phyloP scores from a whole-genome alignment of 2,888 invertebrate species.

The Cacoxenus indagator region DNA sequence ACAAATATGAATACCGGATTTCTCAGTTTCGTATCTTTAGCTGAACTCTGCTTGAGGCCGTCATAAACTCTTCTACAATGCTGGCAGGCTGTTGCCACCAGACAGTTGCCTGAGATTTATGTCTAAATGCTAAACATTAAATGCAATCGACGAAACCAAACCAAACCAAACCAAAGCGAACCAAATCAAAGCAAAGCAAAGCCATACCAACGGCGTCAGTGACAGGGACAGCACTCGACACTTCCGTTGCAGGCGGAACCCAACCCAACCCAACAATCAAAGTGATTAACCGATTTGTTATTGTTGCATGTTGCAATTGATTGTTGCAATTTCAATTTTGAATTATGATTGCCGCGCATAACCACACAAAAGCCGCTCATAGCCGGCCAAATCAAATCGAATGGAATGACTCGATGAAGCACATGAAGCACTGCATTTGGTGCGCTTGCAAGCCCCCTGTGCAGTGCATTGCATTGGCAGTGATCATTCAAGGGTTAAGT shows the following conservation, averaged over 20 bases:
- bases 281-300: constrained; percentile 19
- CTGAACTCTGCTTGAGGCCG: too few species aligned
- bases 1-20: too few species aligned
- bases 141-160: not conserved
- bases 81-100: not conserved
- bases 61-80: not conserved
- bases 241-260: too few species aligned
- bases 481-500: constrained; percentile 62
- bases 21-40: too few species aligned
- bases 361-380: too few species aligned
- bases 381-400: too few species aligned
- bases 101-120: constrained; percentile 4
- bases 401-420: too few species aligned
- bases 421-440: constrained; percentile 27
- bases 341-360: constrained; percentile 57
- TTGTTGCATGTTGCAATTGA: constrained; percentile 62
- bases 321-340: constrained; percentile 68
- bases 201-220: not conserved
- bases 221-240: too few species aligned
- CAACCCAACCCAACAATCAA: too few species aligned
- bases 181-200: not conserved
- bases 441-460: constrained; percentile 40
- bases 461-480: constrained; percentile 55
- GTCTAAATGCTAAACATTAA: not conserved
- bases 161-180: not conserved